A percentile compares a stretch with the other conserved stretches of the same genome.
Conservation (phyloP, 2,113 vertebrate species). For the Heterotis niloticus region DNA sequence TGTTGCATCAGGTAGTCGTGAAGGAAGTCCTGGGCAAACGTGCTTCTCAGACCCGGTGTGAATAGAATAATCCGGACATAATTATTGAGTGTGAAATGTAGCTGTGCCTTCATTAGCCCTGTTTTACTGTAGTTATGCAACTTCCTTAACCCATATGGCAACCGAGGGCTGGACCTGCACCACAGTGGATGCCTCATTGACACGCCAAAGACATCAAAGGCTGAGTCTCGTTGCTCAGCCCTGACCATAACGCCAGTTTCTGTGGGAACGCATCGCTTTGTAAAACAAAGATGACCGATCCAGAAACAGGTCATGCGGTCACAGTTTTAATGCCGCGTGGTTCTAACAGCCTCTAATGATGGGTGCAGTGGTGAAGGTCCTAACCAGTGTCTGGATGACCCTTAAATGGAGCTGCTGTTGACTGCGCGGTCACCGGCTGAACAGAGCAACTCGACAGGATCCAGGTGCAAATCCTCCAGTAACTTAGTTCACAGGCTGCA, state of each 20-base stretch:
- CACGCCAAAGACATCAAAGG: not conserved
- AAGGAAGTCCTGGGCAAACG: slow-evolving; percentile 53
- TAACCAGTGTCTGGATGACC: too few species aligned
- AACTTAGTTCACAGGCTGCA: too few species aligned
- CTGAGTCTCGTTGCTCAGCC: not conserved
- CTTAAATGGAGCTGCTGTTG: not conserved
- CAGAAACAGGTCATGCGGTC: not conserved
- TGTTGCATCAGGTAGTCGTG: slow-evolving; percentile 66
- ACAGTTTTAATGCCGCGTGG: too few species aligned
- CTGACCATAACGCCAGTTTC: not conserved
- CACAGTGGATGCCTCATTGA: not conserved
- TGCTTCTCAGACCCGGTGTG: slow-evolving; percentile 56
- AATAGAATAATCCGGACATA: slow-evolving; percentile 53
- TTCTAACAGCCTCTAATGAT: not conserved
- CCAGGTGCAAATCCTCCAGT: not conserved
- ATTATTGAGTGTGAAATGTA: slow-evolving; percentile 57
- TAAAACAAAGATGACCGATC: not conserved
- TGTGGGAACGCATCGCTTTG: too few species aligned
- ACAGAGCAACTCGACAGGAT: not conserved
- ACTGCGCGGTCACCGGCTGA: not conserved
- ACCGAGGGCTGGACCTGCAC: too few species aligned
- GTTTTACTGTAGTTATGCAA: slow-evolving; percentile 40
- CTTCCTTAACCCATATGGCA: not conserved
- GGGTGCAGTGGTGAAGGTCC: too few species aligned
- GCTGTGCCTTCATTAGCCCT: slow-evolving; percentile 47